Conservation (phyloP, 2,113 vertebrate species). For the Notothenia coriiceps region DNA sequence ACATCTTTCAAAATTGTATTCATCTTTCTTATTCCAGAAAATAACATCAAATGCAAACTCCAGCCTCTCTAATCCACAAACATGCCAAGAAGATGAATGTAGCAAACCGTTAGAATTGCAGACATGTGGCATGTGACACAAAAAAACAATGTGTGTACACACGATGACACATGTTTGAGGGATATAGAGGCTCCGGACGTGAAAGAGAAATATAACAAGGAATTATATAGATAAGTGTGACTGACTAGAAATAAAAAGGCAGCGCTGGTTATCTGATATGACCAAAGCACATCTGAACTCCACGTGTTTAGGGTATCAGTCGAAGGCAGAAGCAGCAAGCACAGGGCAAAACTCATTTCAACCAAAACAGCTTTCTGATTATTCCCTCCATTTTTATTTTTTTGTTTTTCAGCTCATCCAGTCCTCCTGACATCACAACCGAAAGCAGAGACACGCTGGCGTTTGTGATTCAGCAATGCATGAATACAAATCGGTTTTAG, state of each 20-base stretch:
- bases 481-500: conserved; percentile 73
- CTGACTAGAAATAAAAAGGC: conserved; percentile 74
- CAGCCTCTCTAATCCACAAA: conserved; percentile 8
- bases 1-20: conserved; percentile 3
- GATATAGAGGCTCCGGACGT: conserved; percentile 44
- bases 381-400: conserved; percentile 61
- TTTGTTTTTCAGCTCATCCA: conserved; percentile 25
- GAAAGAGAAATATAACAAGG: conserved; percentile 56
- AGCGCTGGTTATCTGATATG: conserved; percentile 73
- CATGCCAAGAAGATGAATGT: conserved; percentile 7
- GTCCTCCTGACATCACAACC: conserved; percentile 61
- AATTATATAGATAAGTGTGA: conserved; percentile 71
- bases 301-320: conserved; percentile 67
- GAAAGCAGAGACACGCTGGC: conserved; percentile 51
- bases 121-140: conserved; percentile 31
- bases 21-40: neutral
- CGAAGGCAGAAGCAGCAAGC: conserved; percentile 40
- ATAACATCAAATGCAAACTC: neutral
- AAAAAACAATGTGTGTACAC: conserved; percentile 44
- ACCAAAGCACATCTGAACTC: conserved; percentile 68
- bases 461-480: conserved; percentile 54
- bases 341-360: conserved; percentile 73
- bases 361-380: conserved; percentile 72
- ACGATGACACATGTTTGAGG: conserved; percentile 46
- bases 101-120: conserved; percentile 8